Base-by-base conservation (phyloP, 2,797 vertebrate genomes). In the Naso thynnoides region DNA sequence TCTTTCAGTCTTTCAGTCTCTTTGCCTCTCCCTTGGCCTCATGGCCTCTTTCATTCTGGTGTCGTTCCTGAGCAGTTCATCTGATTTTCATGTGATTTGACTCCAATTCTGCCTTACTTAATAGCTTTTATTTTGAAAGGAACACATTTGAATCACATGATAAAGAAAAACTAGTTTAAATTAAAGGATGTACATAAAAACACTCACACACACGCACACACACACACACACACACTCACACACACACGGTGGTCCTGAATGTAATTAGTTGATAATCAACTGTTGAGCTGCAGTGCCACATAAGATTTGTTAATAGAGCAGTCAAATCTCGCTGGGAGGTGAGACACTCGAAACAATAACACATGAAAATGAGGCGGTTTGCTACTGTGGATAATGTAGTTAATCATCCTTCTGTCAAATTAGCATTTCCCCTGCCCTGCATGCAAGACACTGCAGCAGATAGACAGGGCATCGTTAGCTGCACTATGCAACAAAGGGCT, bases 321-420 rank as follows among this genome's bases (percentile, higher is more conserved):
- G 76, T 82, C 82, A 86, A 74, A 73, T 75, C 82, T 60, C 84
- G 76, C 64, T 70, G 72, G 86, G 89, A 85, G 87, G 82, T 74
- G 70, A 24, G 73, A 80, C 70, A 73, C 66, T 73, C 78, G 57
- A 88, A 82, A 94, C 85, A 93, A 92, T 87, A 53, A 47, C 47
- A 71, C 50, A 65, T 85, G 80, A 88, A 84, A 90, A 89, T 76
- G 67, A 89, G 81, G 81, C 74, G 21, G 60, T 76, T 85, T 73
- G 86, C 82, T 83, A 78, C 82, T 86, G 84, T 74, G 59, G 59
- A 58, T 73, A 62, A 79, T 84, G 87, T 74, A 91, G 91, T 94
- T 90, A 91, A 85, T 94, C 92, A 94, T 90, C 76, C 76, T 60
- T 84, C 84, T 89, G 90, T 92, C 91, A 93, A 84, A 91, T 90